Evolutionary conservation across 2,888 invertebrate species (phyloP).

Genomic region (Tribolium freemani): DNA sequence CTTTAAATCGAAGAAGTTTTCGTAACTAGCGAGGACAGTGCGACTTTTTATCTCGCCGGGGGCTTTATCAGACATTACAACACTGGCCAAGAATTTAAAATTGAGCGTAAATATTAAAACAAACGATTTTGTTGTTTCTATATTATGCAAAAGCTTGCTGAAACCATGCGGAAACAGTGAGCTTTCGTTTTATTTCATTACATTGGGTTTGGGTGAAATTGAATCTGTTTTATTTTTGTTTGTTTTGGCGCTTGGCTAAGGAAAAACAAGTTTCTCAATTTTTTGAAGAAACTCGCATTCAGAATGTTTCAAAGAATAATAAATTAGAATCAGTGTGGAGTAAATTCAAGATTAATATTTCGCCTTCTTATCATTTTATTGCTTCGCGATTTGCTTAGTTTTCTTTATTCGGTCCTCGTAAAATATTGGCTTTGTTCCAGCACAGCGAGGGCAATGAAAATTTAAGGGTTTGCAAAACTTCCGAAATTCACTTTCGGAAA

Average conservation of each 20-base stretch:
- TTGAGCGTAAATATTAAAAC: no score
- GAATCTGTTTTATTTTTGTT: neutral
- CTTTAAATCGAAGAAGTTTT: slow-evolving; percentile 29
- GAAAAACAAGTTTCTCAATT: neutral
- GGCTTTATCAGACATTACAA: neutral
- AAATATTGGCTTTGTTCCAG: slow-evolving; percentile 33
- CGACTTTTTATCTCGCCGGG: neutral
- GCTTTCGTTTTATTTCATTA: neutral
- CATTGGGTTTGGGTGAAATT: neutral
- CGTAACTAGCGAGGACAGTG: neutral
- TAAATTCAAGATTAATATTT: slow-evolving; percentile 28
- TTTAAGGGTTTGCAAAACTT: slow-evolving; percentile 8
- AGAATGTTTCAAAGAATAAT: slow-evolving; percentile 12
- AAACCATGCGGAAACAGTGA: neutral
- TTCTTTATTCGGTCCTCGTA: slow-evolving; percentile 15
- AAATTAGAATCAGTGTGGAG: slow-evolving; percentile 21
- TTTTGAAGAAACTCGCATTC: neutral
- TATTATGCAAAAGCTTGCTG: no score
- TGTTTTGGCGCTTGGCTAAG: neutral
- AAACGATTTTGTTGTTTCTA: no score
- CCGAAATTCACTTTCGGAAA: neutral
- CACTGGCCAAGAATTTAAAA: no score
- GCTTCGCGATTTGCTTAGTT: slow-evolving; percentile 33
- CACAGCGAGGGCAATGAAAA: slow-evolving; percentile 23
- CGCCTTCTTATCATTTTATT: slow-evolving; percentile 37